Evolutionary conservation across 2,797 vertebrate genomes (phyloP), one percentile per base, ranked within the genome.

Genomic region (Trichosurus vulpecula): DNA sequence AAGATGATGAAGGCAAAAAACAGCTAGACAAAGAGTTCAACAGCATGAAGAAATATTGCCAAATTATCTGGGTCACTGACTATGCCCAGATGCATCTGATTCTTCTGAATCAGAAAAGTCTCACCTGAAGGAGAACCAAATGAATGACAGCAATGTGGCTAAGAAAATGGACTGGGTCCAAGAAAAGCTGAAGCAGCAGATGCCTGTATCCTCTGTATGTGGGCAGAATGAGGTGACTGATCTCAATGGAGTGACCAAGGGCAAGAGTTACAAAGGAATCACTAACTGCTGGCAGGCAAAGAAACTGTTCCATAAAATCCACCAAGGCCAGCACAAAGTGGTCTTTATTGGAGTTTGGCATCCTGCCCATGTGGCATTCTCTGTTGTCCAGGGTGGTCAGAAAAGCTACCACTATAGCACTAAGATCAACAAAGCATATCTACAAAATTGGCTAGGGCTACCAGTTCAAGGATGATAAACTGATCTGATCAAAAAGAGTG

Each of bases 271-370:
- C 52, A 99, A 87, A 87, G 99, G 99, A 47, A 99, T 99, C 92
- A 99, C 99, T 91, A 99, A 99, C 98, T 99, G 99, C 98, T 99
- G 99, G 99, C 99, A 99, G 98, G 99, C 99, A 52, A 99, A 99
- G 98, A 99, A 99, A 97, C 98, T 99, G 55, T 99, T 99, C 98
- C 99, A 99, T 52, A 99, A 99, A 97, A 99, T 99, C 95, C 99
- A 99, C 98, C 99, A 99, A 95, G 99, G 99, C 97, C 99, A 99
- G 97, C 99, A 99, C 74, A 99, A 99, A 97, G 99, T 99, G 92
- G 99, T 99, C 93, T 99, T 99, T 90, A 99, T 99, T 0, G 99
- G 99, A 0, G 99, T 99, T 0, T 99, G 99, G 99, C 99, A 99
- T 99, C 99, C 99, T 0, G 99, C 99, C 89, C 99, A 99, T 0